phyloP scores from a whole-genome alignment of 2,113 vertebrate genomes.

The Prietella phreatophila region DNA sequence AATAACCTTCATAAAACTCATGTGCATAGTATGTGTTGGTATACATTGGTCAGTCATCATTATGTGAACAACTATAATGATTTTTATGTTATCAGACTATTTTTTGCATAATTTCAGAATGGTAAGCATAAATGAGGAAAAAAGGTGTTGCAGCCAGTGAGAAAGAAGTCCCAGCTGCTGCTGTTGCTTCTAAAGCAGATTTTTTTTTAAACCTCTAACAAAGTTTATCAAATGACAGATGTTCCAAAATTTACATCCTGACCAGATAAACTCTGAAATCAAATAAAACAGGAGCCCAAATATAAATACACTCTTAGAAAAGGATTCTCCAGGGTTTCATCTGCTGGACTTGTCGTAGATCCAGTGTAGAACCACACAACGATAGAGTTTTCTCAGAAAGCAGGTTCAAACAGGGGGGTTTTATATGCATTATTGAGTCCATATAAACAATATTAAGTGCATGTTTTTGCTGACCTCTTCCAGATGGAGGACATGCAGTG shows the following conservation, averaged over 20 bases:
- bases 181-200: background rate
- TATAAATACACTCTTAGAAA: background rate
- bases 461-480: background rate
- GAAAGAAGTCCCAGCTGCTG: background rate
- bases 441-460: background rate
- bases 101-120: background rate
- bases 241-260: background rate
- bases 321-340: background rate
- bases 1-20: background rate
- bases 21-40: background rate
- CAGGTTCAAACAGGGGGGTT: background rate
- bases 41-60: background rate
- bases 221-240: background rate
- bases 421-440: background rate
- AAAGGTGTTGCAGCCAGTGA: background rate
- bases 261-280: background rate
- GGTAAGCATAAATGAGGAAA: background rate
- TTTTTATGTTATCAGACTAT: background rate
- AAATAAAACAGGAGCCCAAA: background rate
- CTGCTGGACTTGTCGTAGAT: background rate
- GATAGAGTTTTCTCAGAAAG: background rate
- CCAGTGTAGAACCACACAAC: background rate
- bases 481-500: slow-evolving; percentile 93
- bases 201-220: background rate
- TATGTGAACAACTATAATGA: background rate